phyloP scores from a whole-genome alignment of 2,888 invertebrate genomes.

The Machimus atricapillus region DNA sequence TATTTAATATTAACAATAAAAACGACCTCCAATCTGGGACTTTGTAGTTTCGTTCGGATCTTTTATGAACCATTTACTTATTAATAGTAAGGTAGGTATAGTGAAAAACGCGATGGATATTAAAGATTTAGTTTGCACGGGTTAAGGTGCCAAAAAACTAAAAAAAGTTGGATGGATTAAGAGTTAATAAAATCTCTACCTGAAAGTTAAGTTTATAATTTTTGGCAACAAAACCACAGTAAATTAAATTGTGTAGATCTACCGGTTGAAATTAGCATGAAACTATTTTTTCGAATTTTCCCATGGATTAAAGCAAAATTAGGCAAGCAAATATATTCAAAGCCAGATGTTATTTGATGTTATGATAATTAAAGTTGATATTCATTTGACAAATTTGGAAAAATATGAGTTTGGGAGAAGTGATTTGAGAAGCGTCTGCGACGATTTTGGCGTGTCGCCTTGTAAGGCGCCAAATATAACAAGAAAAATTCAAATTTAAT shows the following conservation, averaged over 20 bases:
- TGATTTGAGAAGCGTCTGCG: not conserved
- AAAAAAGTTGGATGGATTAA: not conserved
- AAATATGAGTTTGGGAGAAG: not conserved
- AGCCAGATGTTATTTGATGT: not conserved
- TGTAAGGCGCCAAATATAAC: not conserved
- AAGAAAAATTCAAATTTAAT: not conserved
- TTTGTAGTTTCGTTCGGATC: too few species aligned
- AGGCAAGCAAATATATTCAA: not conserved
- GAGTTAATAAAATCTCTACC: not conserved
- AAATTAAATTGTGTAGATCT: not conserved
- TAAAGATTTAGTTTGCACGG: not conserved
- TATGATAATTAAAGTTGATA: not conserved
- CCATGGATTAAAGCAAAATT: not conserved
- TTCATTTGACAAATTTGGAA: not conserved
- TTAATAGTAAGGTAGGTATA: too few species aligned
- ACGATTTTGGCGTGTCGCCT: not conserved
- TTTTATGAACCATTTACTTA: too few species aligned
- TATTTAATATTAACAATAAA: too few species aligned
- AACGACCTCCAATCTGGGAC: too few species aligned
- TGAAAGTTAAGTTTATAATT: not conserved
- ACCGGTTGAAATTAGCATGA: not conserved
- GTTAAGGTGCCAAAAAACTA: not conserved
- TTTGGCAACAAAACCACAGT: not conserved
- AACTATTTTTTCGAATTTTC: not conserved
- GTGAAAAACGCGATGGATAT: too few species aligned